Evolutionary conservation across 1,140 invertebrate species (phyloP), one percentile per base, ranked within the genome.

Genomic region (Ladona fulva): DNA sequence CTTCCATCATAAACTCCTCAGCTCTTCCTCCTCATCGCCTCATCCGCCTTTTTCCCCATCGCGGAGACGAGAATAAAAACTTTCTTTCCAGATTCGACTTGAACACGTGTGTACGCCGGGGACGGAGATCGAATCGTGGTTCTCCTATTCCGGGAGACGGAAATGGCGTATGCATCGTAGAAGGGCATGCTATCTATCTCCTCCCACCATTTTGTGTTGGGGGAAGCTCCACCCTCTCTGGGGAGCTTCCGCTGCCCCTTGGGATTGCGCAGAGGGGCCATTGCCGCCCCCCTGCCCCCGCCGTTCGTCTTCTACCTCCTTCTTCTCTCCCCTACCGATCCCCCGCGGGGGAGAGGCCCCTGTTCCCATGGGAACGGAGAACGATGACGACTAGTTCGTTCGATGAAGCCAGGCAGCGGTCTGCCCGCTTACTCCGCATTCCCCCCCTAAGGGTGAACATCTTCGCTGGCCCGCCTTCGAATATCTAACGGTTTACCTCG

Each of bases 361-460:
- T 25, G 75, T 76, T 76, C 75, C 75, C 75, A 76, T 76, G 75
- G 75, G 75, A 76, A 76, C 75, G 24, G 42, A 29, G 25, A 76
- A 76, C 75, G 75, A 76, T 76, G 75, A 76, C 75, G 75, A 42
- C 75, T 42, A 76, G 42, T 66, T 66, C 75, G 75, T 76, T 76
- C 75, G 75, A 76, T 76, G 75, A 76, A 76, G 42, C 75, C 74
- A 29, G 10, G 24, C 74, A 52, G 44, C 44, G 44, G 44, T 52
- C 44, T 66, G 52, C 52, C 52, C 52, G 3, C n/a, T 6, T 66
- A 12, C 44, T 52, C 19, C 44, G 44, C n/a, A n/a, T n/a, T n/a
- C n/a, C n/a, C n/a, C n/a, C n/a, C n/a, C n/a, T 37, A 37, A 37
- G 29, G 29, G 29, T 37, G 29, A 37, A 8, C 29, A 37, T 37